Conservation (phyloP, 2,888 invertebrate species). For the Helicoverpa assulta region DNA sequence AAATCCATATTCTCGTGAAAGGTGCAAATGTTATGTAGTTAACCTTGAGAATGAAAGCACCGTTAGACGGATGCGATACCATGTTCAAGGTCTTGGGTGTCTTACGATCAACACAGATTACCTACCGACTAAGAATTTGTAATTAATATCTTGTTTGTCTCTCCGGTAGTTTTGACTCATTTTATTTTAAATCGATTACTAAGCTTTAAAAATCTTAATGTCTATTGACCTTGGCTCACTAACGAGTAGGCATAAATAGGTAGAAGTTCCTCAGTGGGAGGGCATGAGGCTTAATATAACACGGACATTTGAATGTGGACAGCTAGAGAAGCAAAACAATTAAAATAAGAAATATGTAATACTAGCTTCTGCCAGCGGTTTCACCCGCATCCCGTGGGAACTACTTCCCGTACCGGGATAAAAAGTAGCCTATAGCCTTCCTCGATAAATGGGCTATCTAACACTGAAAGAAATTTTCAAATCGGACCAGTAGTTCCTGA, state of each 20-base stretch:
- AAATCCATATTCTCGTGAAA: conserved; percentile 7
- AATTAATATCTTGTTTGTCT: not conserved
- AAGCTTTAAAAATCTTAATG: conserved; percentile 4
- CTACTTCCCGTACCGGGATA: no score
- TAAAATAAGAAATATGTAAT: conserved; percentile 24
- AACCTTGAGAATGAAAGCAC: conserved; percentile 43
- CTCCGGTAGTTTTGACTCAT: conserved; percentile 11
- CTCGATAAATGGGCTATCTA: no score
- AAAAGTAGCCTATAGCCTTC: no score
- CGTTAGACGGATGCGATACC: conserved; percentile 38
- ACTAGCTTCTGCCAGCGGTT: no score
- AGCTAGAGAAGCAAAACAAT: not conserved
- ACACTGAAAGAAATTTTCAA: no score
- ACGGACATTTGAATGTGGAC: conserved; percentile 23
- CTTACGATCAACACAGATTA: not conserved
- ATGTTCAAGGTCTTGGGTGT: conserved; percentile 28
- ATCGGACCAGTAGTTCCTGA: no score
- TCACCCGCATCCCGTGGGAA: no score
- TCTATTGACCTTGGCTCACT: conserved; percentile 49
- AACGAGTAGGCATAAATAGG: conserved; percentile 46
- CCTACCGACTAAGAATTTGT: no score
- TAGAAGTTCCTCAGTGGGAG: conserved; percentile 55
- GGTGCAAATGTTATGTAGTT: not conserved
- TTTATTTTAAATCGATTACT: conserved; percentile 6
- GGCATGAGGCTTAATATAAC: conserved; percentile 46